Conservation (phyloP, 2,113 vertebrate species). For the Euleptes europaea region DNA sequence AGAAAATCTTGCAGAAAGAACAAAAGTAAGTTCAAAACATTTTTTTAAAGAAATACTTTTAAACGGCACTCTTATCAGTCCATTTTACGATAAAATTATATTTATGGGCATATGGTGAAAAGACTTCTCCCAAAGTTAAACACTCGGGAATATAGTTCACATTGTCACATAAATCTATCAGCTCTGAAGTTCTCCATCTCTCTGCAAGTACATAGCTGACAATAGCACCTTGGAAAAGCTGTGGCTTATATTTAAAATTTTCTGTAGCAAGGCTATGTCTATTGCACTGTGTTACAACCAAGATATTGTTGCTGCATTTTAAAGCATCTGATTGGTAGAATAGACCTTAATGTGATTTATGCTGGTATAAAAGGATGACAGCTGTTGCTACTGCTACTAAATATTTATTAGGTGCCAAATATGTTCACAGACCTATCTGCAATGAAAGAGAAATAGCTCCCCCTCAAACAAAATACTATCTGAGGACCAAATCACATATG, state of each 20-base stretch:
- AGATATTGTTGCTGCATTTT: background rate
- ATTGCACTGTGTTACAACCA: background rate
- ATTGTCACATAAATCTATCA: conserved; percentile 24
- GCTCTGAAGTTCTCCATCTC: conserved; percentile 2
- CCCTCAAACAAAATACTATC: background rate
- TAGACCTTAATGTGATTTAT: background rate
- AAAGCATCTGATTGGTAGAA: background rate
- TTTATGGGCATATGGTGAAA: background rate
- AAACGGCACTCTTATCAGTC: background rate
- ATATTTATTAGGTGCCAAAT: background rate
- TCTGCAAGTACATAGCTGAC: conserved; percentile 22
- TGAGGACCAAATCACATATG: background rate
- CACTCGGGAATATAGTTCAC: conserved; percentile 22
- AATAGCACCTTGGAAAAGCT: background rate
- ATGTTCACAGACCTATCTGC: background rate
- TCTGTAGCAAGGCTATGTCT: background rate
- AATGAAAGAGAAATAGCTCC: background rate
- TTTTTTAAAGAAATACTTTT: fast-evolving
- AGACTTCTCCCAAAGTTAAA: background rate
- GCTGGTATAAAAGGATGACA: background rate
- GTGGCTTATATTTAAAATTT: background rate
- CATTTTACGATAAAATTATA: background rate
- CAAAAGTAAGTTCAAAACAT: conserved; percentile 70
- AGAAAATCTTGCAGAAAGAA: conserved; percentile 71
- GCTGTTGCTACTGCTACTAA: background rate